These are phyloP conservation scores for Leptosomus discolor DNA, from an alignment of 2,113 vertebrate genomes.

Conservation along the genomic window DNA sequence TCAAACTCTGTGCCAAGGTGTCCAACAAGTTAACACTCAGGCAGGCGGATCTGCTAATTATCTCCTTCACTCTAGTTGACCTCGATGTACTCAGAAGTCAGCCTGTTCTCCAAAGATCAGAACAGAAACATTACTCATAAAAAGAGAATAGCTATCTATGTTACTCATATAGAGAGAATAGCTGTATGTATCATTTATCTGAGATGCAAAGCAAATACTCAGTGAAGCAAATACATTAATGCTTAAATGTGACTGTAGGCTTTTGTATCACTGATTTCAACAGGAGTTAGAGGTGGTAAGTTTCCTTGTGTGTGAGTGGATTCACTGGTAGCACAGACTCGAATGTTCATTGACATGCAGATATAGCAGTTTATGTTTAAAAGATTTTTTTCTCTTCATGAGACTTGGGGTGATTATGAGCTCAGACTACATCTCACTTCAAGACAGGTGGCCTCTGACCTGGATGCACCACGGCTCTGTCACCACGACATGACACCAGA, in stretches of 20 bases:
- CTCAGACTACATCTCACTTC: not conserved
- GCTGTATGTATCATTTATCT: not conserved
- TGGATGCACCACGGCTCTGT: not conserved
- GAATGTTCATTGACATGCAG: not conserved
- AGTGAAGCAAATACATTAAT: not conserved
- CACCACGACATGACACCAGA: not conserved
- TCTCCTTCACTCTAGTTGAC: not conserved
- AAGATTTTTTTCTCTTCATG: not conserved
- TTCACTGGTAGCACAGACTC: not conserved
- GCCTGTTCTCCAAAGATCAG: not conserved
- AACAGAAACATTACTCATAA: not conserved
- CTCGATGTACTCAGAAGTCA: not conserved
- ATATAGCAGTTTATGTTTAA: not conserved
- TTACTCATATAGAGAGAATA: not conserved
- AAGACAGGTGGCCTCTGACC: not conserved
- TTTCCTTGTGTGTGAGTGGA: not conserved
- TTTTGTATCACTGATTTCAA: not conserved
- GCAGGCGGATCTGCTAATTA: not conserved
- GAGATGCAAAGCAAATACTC: not conserved
- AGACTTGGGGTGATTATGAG: not conserved
- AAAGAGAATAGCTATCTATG: not conserved
- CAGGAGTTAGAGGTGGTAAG: not conserved
- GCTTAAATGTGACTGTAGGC: not conserved
- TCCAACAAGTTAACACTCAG: not conserved
- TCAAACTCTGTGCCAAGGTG: not conserved